Evolutionary conservation across 2,113 vertebrate species (phyloP).

Genomic region (Nannobrachium achirus): DNA sequence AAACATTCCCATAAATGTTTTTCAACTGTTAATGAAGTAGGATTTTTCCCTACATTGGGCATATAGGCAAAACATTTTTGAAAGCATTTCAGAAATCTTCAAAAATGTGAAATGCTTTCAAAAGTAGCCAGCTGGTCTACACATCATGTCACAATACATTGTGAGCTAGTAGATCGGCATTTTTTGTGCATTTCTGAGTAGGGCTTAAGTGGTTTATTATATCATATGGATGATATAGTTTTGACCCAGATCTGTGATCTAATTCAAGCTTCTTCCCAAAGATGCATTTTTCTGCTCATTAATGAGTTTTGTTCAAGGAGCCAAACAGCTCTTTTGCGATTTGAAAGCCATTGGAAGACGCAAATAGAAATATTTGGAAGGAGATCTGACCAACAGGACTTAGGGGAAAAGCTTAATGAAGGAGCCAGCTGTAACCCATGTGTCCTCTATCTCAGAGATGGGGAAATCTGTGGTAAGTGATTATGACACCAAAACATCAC

Average conservation of each 20-base stretch:
- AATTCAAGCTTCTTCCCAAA: constrained; percentile 1
- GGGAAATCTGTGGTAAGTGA: no score
- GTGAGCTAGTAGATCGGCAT: no score
- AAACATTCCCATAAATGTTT: no score
- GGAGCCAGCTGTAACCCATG: constrained; percentile 36
- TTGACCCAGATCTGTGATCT: not conserved
- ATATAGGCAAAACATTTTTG: no score
- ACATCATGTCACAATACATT: no score
- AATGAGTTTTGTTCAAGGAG: constrained; percentile 13
- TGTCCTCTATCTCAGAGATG: constrained; percentile 1
- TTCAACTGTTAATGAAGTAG: constrained; percentile 10
- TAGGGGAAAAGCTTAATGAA: constrained; percentile 37
- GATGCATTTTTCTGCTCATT: constrained; percentile 1
- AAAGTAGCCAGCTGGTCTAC: no score
- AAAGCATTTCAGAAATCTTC: no score
- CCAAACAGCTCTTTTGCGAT: constrained; percentile 17
- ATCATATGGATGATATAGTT: not conserved
- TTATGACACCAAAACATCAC: no score
- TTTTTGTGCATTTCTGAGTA: no score
- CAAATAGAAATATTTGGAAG: not conserved
- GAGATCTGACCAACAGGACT: constrained; percentile 16
- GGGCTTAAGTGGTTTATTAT: no score
- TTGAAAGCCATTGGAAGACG: constrained; percentile 17
- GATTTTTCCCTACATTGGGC: no score
- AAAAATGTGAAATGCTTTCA: no score